Conservation (phyloP, 2,113 vertebrate species). For the Salvator merianae region DNA sequence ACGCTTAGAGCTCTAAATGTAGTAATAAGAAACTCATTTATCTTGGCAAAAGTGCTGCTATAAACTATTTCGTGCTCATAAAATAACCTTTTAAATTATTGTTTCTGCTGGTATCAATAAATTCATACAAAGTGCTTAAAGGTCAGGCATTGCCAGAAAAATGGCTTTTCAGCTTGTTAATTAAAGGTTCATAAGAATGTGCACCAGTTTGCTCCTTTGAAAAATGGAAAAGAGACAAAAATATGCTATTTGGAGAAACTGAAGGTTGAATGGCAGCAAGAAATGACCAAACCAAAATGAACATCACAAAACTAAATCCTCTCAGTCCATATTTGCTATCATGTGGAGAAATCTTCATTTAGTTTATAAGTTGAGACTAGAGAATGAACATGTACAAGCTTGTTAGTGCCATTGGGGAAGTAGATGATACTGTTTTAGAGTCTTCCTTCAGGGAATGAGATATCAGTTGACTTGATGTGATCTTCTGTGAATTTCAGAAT, state of each 20-base stretch:
- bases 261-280: neutral
- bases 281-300: neutral
- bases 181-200: slow-evolving; percentile 57
- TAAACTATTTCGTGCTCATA: slow-evolving; percentile 53
- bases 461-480: neutral
- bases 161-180: slow-evolving; percentile 62
- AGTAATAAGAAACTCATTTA: slow-evolving; percentile 66
- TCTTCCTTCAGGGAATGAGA: neutral
- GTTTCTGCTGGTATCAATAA: slow-evolving; percentile 63
- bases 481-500: neutral
- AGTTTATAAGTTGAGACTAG: neutral
- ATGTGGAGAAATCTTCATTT: neutral
- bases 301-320: too few species aligned
- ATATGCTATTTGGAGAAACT: neutral
- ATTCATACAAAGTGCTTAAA: slow-evolving; percentile 57
- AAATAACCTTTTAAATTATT: slow-evolving; percentile 62
- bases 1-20: slow-evolving; percentile 62
- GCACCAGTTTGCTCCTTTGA: slow-evolving; percentile 34
- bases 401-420: neutral
- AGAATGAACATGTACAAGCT: neutral
- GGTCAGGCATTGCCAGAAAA: slow-evolving; percentile 61
- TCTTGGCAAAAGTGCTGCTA: slow-evolving; percentile 56
- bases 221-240: slow-evolving; percentile 14
- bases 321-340: neutral
- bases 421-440: neutral